These are phyloP conservation scores for Thecophora atra DNA, from an alignment of 2,888 invertebrate species.

Conservation along the genomic window DNA sequence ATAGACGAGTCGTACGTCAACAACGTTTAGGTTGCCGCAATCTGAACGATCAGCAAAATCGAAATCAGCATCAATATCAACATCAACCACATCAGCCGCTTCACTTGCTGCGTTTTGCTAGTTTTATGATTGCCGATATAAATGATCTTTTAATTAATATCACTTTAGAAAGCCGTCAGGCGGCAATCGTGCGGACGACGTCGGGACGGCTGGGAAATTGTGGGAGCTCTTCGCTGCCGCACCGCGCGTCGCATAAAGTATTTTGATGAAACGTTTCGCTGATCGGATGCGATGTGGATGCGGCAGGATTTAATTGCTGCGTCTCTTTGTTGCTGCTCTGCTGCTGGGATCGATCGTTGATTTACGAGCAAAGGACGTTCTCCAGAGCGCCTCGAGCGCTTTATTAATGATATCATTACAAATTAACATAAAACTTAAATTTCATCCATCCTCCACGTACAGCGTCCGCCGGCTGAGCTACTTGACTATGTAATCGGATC, in stretches of 20 bases:
- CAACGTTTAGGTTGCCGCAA: slow-evolving; percentile 39
- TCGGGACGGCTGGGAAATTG: background rate
- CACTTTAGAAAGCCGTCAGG: slow-evolving; percentile 41
- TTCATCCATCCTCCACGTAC: slow-evolving; percentile 4
- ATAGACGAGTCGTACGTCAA: slow-evolving; percentile 49
- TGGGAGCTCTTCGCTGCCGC: slow-evolving; percentile 17
- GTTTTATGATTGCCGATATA: slow-evolving; percentile 41
- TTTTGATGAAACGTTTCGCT: slow-evolving; percentile 41
- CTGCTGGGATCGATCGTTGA: background rate
- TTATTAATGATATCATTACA: slow-evolving; percentile 45
- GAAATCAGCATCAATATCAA: slow-evolving; percentile 25
- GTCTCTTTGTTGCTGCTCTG: slow-evolving; percentile 17
- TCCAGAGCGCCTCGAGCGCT: slow-evolving; percentile 21
- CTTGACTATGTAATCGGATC: slow-evolving; percentile 9
- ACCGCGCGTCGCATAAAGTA: slow-evolving; percentile 14
- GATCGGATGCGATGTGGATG: slow-evolving; percentile 38
- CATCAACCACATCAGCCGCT: slow-evolving; percentile 22
- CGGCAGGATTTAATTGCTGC: slow-evolving; percentile 13
- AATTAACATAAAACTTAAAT: slow-evolving; percentile 42
- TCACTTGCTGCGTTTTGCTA: slow-evolving; percentile 38
- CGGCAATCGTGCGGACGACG: background rate
- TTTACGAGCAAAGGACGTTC: slow-evolving; percentile 39
- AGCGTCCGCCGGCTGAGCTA: background rate
- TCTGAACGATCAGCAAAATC: slow-evolving; percentile 25
- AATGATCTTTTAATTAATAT: slow-evolving; percentile 45